Base-by-base conservation (phyloP, 2,888 invertebrate genomes). In the Hirtodrosophila duncani region DNA sequence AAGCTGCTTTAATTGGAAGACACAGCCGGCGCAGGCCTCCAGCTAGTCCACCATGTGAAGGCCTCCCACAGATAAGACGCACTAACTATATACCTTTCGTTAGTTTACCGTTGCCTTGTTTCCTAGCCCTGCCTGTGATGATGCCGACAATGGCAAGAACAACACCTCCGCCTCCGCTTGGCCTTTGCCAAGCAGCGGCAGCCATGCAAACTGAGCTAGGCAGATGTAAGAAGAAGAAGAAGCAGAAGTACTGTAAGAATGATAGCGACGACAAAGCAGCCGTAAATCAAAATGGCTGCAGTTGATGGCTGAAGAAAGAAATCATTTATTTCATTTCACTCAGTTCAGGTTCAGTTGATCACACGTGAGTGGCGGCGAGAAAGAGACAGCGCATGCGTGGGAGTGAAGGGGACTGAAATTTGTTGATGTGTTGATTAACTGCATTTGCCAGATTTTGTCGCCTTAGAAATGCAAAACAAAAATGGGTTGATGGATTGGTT, bases 201-300 rank as follows among this genome's bases (percentile, higher is more conserved):
- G 70, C 62, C 45, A 66, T 70, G 70, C 67, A 61, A 61, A 61
- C 36, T 43, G 45, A 44, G 9, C 50, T 14, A 39, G 37, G 44
- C 16, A 36, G 27, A 27, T 9, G 44, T 26, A 31, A 20, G 36
- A 27, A 24, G 27, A 3, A n/a, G 20, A 5, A 20, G 21, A 9
- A 11, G 17, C 21, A 6, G 6, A 14, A 33, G 11, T 26, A 27
- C 37, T 44, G 39, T 42, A 13, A 10, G 11, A 21, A 11, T 24
- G 31, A 39, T 50, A 20, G 18, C 24, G 39, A 52, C 39, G 18
- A 42, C 38, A 48, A 44, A 41, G 79, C 53, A 63, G 71, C 80
- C 84, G 84, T 86, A 86, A 85, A 86, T 86, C 86, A 86, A 86
- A 86, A 86, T 86, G 86, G 86, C 85, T 85, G 72, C 70, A 74